Base-by-base conservation (phyloP, 2,888 invertebrate species). In the Monopis laevigella region DNA sequence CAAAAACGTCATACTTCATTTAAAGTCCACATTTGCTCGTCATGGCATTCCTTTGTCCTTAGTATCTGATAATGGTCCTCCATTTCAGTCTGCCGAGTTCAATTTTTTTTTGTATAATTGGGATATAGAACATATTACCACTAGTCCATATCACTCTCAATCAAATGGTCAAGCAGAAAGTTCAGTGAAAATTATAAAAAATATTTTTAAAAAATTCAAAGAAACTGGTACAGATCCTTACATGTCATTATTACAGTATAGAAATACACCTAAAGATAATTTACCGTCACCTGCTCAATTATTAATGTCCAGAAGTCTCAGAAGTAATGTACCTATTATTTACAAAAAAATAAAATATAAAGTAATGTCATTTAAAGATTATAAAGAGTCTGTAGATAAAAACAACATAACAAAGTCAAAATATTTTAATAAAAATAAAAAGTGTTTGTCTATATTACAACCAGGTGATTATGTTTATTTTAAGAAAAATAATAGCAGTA, bases 51-150 rank as follows among this genome's bases (percentile, higher is more conserved):
- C 50, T 35, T 39, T 45, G 11, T 29, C 39, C n/a, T n/a, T 51
- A 38, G 34, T 51, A 12, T 38, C 42, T 26, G 50, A 51, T 21
- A 48, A 48, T 44, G 49, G 50, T 2, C 48, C 51, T 28, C 50
- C 49, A 32, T 50, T 46, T 45, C 46, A 45, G 36, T 46, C 46
- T 1, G 30, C 29, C 16, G 49, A 49, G 13, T 50, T 52, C 35
- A 45, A 46, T 13, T 27, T 39, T 7, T 51, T 50, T 45, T 21
- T 43, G 18, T 19, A n/a, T 19, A 42, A 46, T 19, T 48, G 46
- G 48, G 32, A 42, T 17, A 39, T 47, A n/a, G 32, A 45, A 13
- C 46, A 47, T 12, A 29, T 39, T 7, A 43, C 30, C 1, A 38
- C 45, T 29, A 45, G 45, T 42, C 47, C 47, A 34, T 16, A 45